Base-by-base conservation (phyloP, 37 sponge, comb jelly and placozoan species). In the Halichondria panicea region DNA sequence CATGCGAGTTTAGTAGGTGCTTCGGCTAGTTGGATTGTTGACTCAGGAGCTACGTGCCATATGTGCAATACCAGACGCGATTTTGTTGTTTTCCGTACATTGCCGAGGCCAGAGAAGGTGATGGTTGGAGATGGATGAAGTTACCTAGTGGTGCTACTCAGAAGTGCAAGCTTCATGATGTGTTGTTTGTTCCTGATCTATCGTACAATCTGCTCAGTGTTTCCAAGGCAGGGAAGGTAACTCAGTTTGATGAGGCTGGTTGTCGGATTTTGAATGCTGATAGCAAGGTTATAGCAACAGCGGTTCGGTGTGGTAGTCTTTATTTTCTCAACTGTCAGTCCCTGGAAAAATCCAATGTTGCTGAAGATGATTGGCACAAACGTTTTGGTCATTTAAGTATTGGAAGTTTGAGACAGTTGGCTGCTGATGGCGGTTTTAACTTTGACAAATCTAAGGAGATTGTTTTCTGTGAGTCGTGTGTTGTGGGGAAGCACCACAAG, bases 401-500 rank as follows among this genome's bases (percentile, higher is more conserved):
- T 21, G 13, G 43, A 32, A 76, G 55, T 38, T 56, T 82, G 21
- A 79, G 78, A 42, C 72, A 73, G 75, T 60, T 88, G 36, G 76
- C 84, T 32, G n/a, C 31, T 13, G 72, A 82, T 19, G 46, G 72
- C 40, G 79, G 78, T 50, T 77, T 79, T 41, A 75, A 86, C 45
- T 87, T 34, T 69, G 43, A 53, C 45, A n/a, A 41, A 27, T 38
- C 84, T 8, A 59, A 65, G 37, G 68, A 77, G 27, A 64, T 88
- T 34, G 37, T 35, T 32, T 82, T 88, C 52, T 88, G 88, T 70
- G 84, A 88, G 64, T 31, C 84, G 21, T 82, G 89, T 82, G 38
- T 55, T 33, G 36, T 78, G 24, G 89, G 89, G 11, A 88, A 82
- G 43, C 89, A 82, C 25, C 76, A 76, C 38, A 24, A 79, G 43